Evolutionary conservation across 1,140 invertebrate genomes (phyloP), one percentile per base, ranked within the genome.

Genomic region (Drosophila neocordata): DNA sequence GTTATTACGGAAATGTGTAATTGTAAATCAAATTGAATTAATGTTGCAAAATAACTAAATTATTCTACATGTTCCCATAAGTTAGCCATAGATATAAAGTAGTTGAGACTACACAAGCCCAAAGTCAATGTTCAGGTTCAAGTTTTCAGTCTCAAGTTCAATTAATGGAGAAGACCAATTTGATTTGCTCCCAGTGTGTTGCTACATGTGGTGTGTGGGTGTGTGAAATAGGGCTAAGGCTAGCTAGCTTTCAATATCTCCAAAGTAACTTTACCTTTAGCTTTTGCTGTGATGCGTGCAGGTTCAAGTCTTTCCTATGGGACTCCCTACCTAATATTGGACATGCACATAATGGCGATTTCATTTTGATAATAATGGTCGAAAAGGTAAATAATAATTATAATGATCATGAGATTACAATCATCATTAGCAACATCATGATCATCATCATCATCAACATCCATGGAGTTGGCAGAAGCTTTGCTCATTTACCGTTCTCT

Each of bases 301-400:
- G 41, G 55, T 73, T 75, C 64, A 73, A 53, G 41, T 48, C 12
- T 44, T 6, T 6, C 8, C 11, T 51, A 6, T 51, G 20, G 3
- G 6, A 31, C 35, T 60, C 35, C 38, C 68, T 41, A 41, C 51
- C 56, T 60, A 57, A 22, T 7, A 34, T 22, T 55, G 63, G 56
- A 65, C 68, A 64, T 75, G 72, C 59, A 69, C 69, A 73, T 73
- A 79, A 79, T 79, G 76, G 82, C 83, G 83, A 87, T 87, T 87
- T 69, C 83, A 87, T 87, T 87, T 87, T 87, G 83, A 87, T 88
- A 87, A 87, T 87, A 88, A 88, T 87, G 79, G 69, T 78, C 13
- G 41, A 56, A 84, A 74, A 87, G 81, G 65, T 72, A 82, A 82
- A 87, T 88, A 82, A 87, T 88, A 87, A 87, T 87, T 87, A 87